phyloP scores from a whole-genome alignment of 2,797 vertebrate genomes.

The Pterois miles region DNA sequence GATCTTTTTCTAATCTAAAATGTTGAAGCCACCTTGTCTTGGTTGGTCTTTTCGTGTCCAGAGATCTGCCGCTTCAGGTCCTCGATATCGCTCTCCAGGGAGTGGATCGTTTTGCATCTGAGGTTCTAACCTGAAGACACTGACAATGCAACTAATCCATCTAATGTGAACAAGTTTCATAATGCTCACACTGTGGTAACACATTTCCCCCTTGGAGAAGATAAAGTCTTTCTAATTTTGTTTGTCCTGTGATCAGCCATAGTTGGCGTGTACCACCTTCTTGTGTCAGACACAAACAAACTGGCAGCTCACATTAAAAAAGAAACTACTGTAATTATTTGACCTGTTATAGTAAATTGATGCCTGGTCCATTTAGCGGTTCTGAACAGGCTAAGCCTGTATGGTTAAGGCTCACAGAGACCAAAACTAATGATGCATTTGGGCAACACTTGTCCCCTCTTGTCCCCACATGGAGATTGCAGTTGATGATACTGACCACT shows the following conservation, averaged over 20 bases:
- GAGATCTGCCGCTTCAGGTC: conserved; percentile 89
- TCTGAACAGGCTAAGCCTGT: background rate
- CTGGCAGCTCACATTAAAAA: background rate
- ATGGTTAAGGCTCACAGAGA: background rate
- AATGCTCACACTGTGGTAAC: background rate
- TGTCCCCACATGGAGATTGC: no score
- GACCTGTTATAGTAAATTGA: background rate
- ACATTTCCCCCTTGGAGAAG: background rate
- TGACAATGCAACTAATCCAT: background rate
- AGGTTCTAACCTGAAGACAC: background rate
- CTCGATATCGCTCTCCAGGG: conserved; percentile 88
- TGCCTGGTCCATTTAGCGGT: background rate
- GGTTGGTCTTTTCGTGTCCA: conserved; percentile 86
- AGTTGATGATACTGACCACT: no score
- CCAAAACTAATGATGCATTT: background rate
- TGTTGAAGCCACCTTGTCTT: conserved; percentile 86
- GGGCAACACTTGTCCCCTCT: background rate
- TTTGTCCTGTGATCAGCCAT: background rate
- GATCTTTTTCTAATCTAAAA: background rate
- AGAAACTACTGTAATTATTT: background rate
- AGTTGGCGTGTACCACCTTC: background rate
- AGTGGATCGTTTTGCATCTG: conserved; percentile 73
- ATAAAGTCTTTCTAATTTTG: background rate
- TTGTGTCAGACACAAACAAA: background rate
- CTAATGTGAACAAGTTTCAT: background rate